Percentiles rank a stretch among this genome's conserved stretches.
Conservation (phyloP, 2,888 invertebrate species). For the Acanthopleura granulata region DNA sequence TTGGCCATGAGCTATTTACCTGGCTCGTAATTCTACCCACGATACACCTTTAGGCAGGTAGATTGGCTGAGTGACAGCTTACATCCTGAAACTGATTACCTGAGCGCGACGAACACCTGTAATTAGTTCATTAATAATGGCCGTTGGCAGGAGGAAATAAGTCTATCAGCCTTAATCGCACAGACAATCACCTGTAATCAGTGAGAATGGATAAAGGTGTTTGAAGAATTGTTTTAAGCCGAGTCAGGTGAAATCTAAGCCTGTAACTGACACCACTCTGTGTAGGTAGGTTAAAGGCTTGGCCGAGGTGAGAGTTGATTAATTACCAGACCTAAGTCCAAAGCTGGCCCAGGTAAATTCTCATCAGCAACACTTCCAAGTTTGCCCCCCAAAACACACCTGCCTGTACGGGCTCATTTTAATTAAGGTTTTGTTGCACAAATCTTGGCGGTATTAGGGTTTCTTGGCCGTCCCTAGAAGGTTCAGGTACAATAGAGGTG, state of each 20-base stretch:
- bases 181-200: not conserved
- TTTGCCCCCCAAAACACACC: not conserved
- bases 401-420: not conserved
- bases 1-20: not conserved
- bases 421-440: slow-evolving; percentile 1
- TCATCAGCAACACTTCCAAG: not conserved
- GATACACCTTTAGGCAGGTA: not conserved
- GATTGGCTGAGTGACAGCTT: not conserved
- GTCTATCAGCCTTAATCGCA: not conserved
- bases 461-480: not conserved
- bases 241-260: not conserved
- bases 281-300: not conserved
- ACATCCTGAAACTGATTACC: not conserved
- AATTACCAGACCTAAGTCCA: not conserved
- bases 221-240: not conserved
- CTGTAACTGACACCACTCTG: not conserved
- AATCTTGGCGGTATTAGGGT: not conserved
- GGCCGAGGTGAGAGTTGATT: not conserved
- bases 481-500: not conserved
- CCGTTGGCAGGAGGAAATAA: slow-evolving; percentile 6
- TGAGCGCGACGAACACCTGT: not conserved
- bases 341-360: not conserved
- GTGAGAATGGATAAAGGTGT: not conserved
- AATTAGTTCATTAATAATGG: not conserved
- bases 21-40: not conserved